Evolutionary conservation across 2,797 vertebrate genomes (phyloP), one percentile per base, ranked within the genome.

Genomic region (Enteromius unitaeniatus): DNA sequence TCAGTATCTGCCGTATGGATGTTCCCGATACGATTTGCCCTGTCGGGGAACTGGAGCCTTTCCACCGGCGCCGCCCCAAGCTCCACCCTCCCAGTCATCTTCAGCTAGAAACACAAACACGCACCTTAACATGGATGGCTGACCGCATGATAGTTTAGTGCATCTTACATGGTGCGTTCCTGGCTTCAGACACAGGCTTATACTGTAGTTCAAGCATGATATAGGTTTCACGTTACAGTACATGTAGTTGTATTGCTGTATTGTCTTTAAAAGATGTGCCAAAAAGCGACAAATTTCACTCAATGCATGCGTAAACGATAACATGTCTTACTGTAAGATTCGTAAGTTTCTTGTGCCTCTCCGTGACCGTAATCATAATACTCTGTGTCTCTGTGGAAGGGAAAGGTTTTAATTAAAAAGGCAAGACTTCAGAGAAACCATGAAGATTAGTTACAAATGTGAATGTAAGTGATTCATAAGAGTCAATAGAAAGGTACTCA

Each of bases 331-430:
- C 98, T 96, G 87, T 99, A 99, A 82, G 96, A 93, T 90, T 98
- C 97, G 45, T 98, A 99, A 34, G 95, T 93, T 2, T 99, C 97
- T 89, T 96, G 97, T 76, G 96, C 95, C 86, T 99, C 98, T 84
- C 98, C 98, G 1, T 99, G 98, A 89, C 97, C 97, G 34, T 99
- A 99, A 90, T 99, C 98, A 87, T 98, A 99, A 93, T 99, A 99
- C 89, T 99, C 98, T 45, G 97, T 98, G 69, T 99, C 97, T 85
- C 98, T 99, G 92, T 58, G 0, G 45, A 11, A 26, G 6, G 21
- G 9, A 17, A 49, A 37, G 14, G 9, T 40, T 40, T 40, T 40
- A 40, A 40, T 40, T 6, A 10, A 42, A 42, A 42, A 11, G 40
- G 11, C 42, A 3, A 45, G 42, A 45, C 42, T 11, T 45, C 42